A percentile compares a stretch with the other conserved stretches of the same genome.
phyloP scores from a whole-genome alignment of 1,140 invertebrate genomes.

The Ridgeia piscesae region DNA sequence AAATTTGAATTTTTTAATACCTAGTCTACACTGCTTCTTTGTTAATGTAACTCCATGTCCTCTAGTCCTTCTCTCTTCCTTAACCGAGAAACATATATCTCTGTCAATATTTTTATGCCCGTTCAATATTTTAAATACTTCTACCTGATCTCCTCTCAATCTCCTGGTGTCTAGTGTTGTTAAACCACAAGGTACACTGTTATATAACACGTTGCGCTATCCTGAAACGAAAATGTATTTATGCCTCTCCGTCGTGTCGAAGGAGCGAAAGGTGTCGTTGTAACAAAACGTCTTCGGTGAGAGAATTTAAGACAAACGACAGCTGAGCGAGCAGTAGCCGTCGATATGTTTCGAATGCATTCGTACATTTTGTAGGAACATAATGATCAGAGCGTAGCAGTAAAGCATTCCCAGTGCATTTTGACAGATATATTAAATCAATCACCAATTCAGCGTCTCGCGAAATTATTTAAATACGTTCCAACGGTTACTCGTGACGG shows the following conservation, averaged over 20 bases:
- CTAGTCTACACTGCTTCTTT: too few relatives aligned
- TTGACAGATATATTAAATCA: background rate
- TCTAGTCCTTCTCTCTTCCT: too few relatives aligned
- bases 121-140: too few relatives aligned
- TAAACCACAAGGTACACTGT: background rate
- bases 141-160: too few relatives aligned
- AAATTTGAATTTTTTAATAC: too few relatives aligned
- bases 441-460: background rate
- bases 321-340: background rate
- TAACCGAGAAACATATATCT: too few relatives aligned
- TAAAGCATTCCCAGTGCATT: background rate
- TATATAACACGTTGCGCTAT: background rate
- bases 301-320: background rate
- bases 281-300: background rate
- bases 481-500: background rate
- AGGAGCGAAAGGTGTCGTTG: background rate
- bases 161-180: too few relatives aligned
- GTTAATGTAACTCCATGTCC: too few relatives aligned
- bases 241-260: background rate
- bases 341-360: background rate
- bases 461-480: background rate
- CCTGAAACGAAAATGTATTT: background rate
- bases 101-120: too few relatives aligned
- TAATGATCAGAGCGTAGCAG: background rate
- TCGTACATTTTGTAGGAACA: background rate